A percentile compares a stretch with the other conserved stretches of the same genome.
Evolutionary conservation across 2,113 vertebrate genomes (phyloP).

Genomic region (Pterophyllum scalare): DNA sequence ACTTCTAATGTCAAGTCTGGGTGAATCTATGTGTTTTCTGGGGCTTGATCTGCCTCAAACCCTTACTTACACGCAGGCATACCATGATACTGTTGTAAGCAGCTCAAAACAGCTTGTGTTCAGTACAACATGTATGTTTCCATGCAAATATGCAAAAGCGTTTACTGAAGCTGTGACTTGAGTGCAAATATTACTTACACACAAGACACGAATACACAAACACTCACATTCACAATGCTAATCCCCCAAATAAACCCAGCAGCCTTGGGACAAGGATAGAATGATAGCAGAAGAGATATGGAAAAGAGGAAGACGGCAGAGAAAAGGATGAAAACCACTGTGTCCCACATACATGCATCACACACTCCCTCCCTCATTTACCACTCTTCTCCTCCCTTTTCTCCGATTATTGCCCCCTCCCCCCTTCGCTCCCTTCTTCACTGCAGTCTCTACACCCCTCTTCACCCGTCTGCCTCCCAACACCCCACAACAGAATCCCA

Average conservation of each 20-base stretch:
- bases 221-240: constrained; percentile 46
- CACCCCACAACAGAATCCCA: constrained; percentile 79
- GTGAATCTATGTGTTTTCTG: neutral
- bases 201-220: constrained; percentile 19
- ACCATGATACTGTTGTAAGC: neutral
- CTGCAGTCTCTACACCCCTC: constrained; percentile 45
- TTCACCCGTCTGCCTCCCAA: constrained; percentile 17
- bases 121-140: constrained; percentile 3
- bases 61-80: neutral
- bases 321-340: constrained; percentile 72
- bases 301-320: constrained; percentile 69
- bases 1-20: neutral
- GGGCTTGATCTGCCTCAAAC: neutral
- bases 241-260: constrained; percentile 56
- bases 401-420: constrained; percentile 53
- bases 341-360: constrained; percentile 79
- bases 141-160: constrained; percentile 7
- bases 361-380: constrained; percentile 15
- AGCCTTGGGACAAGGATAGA: constrained; percentile 57
- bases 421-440: constrained; percentile 35
- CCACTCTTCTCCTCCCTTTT: constrained; percentile 42
- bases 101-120: neutral
- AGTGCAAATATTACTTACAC: constrained; percentile 30
- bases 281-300: constrained; percentile 84
- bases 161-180: neutral